A percentile compares a stretch with the other conserved stretches of the same genome.
These are phyloP conservation scores for Gadus macrocephalus DNA, from an alignment of 2,113 vertebrate species.

Conservation along the genomic window DNA sequence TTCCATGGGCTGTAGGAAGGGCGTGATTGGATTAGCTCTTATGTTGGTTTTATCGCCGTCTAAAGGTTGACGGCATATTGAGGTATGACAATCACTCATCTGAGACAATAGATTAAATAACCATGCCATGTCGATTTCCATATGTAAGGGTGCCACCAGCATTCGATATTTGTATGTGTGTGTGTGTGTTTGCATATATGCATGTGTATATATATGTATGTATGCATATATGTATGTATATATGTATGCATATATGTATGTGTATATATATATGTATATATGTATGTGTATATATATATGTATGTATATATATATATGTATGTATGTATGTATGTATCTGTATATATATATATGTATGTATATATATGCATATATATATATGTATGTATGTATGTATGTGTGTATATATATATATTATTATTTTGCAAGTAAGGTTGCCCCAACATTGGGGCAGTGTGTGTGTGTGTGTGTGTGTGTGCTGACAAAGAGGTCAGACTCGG, in stretches of 20 bases:
- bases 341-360: no score
- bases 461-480: slow-evolving; percentile 5
- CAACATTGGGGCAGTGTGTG: slow-evolving; percentile 1
- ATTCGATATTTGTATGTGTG: not conserved
- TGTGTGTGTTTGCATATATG: slow-evolving; percentile 13
- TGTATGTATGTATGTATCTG: no score
- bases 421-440: slow-evolving; percentile 21
- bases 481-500: slow-evolving; percentile 3
- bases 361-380: no score
- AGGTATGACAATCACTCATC: slow-evolving; percentile 19
- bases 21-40: slow-evolving; percentile 28
- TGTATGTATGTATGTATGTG: no score
- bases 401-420: no score
- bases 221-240: no score
- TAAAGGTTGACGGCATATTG: slow-evolving; percentile 31
- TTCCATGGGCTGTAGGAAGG: slow-evolving; percentile 17
- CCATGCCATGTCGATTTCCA: slow-evolving; percentile 13
- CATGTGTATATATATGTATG: not conserved
- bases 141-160: slow-evolving; percentile 29
- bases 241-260: no score
- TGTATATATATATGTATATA: no score
- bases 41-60: not conserved
- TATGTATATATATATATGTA: no score
- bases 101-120: slow-evolving; percentile 12
- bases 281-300: no score